Evolutionary conservation across 37 sponge, comb jelly and placozoan genomes (phyloP).

Genomic region (Ephydatia muelleri): DNA sequence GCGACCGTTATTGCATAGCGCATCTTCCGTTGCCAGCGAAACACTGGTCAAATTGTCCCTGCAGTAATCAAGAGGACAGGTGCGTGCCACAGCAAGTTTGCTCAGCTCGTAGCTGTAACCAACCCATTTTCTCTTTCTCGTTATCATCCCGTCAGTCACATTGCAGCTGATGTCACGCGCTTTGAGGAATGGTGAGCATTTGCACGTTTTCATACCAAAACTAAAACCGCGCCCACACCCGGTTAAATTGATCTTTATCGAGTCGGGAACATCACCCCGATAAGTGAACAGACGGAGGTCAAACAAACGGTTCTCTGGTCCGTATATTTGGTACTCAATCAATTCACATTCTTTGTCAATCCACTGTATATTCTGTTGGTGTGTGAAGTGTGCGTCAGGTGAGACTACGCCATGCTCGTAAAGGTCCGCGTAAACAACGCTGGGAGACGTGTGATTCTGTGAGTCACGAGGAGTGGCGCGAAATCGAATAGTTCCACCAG

Average conservation of each 20-base stretch:
- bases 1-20: conserved; percentile 6
- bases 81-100: neutral
- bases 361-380: no score
- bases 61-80: conserved; percentile 22
- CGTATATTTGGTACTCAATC: conserved; percentile 19
- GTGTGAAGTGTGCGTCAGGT: no score
- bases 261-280: neutral
- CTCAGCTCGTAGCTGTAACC: neutral
- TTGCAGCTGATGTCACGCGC: neutral
- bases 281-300: neutral
- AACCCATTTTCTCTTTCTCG: conserved; percentile 18
- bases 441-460: no score
- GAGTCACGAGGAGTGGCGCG: no score
- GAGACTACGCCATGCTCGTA: no score
- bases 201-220: neutral
- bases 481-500: no score
- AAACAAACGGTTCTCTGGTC: neutral
- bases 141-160: neutral
- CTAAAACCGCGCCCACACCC: no score
- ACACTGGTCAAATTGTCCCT: neutral
- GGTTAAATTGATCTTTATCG: no score
- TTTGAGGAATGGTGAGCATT: neutral
- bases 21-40: neutral
- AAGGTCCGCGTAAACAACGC: no score
- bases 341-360: neutral